Percentiles rank a stretch among this genome's conserved stretches.
Evolutionary conservation across 2,113 vertebrate species (phyloP).

Genomic region (Diphyllodes magnificus): DNA sequence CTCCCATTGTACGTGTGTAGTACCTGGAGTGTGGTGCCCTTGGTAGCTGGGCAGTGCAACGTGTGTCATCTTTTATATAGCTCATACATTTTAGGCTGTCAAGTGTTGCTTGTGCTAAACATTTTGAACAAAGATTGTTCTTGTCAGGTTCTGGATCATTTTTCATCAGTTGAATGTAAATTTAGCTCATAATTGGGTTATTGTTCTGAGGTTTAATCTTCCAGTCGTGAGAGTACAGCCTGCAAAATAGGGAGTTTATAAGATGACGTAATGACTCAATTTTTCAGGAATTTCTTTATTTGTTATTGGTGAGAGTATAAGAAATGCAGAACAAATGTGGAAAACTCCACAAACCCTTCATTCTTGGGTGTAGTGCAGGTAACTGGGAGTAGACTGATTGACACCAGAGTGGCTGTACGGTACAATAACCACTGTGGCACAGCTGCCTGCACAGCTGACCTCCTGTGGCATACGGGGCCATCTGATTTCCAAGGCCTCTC

Average conservation of each 20-base stretch:
- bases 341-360: rapidly evolving
- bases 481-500: neutral
- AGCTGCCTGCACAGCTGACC: neutral
- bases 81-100: constrained; percentile 24
- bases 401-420: neutral
- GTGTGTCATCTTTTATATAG: neutral
- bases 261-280: neutral
- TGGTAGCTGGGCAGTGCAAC: neutral
- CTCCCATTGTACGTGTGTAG: neutral
- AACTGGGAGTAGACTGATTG: neutral
- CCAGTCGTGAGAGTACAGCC: neutral
- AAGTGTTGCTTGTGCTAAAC: constrained; percentile 5
- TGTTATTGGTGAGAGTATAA: neutral
- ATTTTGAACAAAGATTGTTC: constrained; percentile 40
- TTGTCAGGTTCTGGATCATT: constrained; percentile 47
- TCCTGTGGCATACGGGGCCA: neutral
- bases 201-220: constrained; percentile 40
- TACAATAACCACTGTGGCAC: neutral
- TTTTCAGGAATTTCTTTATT: neutral
- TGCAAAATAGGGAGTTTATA: constrained; percentile 14
- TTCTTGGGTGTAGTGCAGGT: neutral
- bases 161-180: constrained; percentile 53
- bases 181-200: constrained; percentile 53
- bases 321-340: neutral
- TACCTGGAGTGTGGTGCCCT: constrained; percentile 25